Base-by-base conservation (phyloP, 2,113 vertebrate genomes). In the Proterorhinus semilunaris region DNA sequence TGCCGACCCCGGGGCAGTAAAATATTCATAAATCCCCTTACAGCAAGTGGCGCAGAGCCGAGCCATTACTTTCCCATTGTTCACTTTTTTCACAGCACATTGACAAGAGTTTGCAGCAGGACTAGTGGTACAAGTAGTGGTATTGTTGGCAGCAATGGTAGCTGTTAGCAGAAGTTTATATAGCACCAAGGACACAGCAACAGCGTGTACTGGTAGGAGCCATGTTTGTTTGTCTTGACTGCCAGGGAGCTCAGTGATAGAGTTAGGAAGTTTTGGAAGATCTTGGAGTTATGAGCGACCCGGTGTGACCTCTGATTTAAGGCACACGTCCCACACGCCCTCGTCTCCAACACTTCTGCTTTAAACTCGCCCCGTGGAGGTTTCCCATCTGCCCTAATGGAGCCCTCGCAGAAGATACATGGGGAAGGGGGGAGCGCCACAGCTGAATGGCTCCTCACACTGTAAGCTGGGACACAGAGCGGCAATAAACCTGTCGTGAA, bases 241-340 rank as follows among this genome's bases (percentile, higher is more conserved):
- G 69, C 74, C n/a, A 36, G 65, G 52, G 46, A 45, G 52, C 43
- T 61, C 58, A 21, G 72, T 66, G 49, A 73, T 16, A 62, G 47
- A 51, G 50, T 67, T 76, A 45, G 50, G 71, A 69, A 71, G 66
- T 36, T 65, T 67, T 12, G 72, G 71, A n/a, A n/a, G n/a, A 79
- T 61, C 54, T 13, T 72, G 74, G 61, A 81, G 68, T 75, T 69
- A 71, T 75, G 69, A 51, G 62, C 49, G 42, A 71, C 72, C 74
- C 62, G 8, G 53, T 64, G 43, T 68, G 83, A 86, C 78, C 83
- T 85, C 71, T 81, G 83, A 90, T 89, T 86, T 74, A 67, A 78
- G 73, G 72, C 74, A 8, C n/a, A 50, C 1, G 3, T 54, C 69
- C 13, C 7, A 63, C 67, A 8, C 21, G 69, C 69, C 69, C 74